These are phyloP conservation scores for Myrmophylax atrothorax DNA, from an alignment of 2,113 vertebrate genomes.

Conservation along the genomic window DNA sequence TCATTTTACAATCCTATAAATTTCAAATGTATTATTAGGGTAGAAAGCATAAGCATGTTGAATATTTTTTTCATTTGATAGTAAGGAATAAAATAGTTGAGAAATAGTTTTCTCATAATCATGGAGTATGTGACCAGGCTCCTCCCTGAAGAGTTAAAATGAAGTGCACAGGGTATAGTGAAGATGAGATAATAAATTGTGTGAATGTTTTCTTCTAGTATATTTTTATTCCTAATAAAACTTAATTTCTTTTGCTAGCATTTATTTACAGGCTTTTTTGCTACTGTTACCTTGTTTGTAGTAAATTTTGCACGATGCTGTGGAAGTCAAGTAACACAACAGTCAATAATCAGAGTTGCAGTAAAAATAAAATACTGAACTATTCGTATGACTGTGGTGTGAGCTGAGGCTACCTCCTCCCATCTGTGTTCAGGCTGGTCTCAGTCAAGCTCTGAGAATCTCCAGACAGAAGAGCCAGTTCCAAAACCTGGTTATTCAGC, in stretches of 20 bases:
- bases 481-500: neutral
- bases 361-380: neutral
- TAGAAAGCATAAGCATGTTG: neutral
- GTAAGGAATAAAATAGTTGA: neutral
- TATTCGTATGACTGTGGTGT: neutral
- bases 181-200: slow-evolving; percentile 18
- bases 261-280: slow-evolving; percentile 18
- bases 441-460: neutral
- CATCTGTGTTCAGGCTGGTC: neutral
- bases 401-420: neutral
- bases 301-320: neutral
- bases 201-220: slow-evolving; percentile 22
- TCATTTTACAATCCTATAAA: neutral
- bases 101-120: slow-evolving; percentile 16
- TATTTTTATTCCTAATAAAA: slow-evolving; percentile 46
- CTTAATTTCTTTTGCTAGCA: slow-evolving; percentile 33
- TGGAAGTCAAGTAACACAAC: neutral
- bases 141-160: neutral
- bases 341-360: neutral
- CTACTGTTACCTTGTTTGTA: neutral
- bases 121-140: neutral
- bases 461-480: neutral
- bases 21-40: neutral
- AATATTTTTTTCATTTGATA: slow-evolving; percentile 16
- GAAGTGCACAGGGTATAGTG: neutral